These are phyloP conservation scores for Pyrocephalus nanus DNA, from an alignment of 2,797 vertebrate genomes.

Conservation along the genomic window DNA sequence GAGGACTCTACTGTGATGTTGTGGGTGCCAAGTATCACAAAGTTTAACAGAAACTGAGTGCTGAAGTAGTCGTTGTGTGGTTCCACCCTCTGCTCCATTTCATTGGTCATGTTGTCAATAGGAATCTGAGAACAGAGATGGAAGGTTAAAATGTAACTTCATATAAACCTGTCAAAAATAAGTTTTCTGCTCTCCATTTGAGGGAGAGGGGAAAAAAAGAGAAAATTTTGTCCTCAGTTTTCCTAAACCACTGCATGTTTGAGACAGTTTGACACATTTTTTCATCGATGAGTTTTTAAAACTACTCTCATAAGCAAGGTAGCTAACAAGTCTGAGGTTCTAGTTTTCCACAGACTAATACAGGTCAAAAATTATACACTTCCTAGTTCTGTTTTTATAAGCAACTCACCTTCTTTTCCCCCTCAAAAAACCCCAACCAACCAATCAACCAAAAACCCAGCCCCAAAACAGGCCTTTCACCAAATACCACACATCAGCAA, in stretches of 20 bases:
- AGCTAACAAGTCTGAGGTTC: neutral
- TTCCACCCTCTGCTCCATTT: conserved; percentile 95
- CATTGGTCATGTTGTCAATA: conserved; percentile 88
- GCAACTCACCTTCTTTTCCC: neutral
- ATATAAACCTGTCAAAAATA: neutral
- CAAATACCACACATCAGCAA: neutral
- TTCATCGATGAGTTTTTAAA: neutral
- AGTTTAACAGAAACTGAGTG: conserved; percentile 96
- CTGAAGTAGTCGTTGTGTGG: conserved; percentile 99
- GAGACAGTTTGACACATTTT: neutral
- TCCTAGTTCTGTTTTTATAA: neutral
- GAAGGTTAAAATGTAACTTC: neutral
- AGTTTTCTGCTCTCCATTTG: neutral
- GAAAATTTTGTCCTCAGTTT: neutral
- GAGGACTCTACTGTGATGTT: conserved; percentile 93
- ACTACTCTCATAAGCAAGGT: neutral
- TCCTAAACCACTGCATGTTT: neutral
- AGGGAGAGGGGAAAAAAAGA: neutral
- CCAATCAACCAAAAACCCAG: neutral
- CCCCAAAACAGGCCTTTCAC: neutral
- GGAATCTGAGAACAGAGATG: conserved; percentile 80
- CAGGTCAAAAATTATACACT: neutral
- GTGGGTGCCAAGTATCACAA: conserved; percentile 90
- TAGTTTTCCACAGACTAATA: neutral
- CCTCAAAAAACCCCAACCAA: neutral